These are phyloP conservation scores for Sebastes vulpes DNA, from an alignment of 2,797 vertebrate genomes.

Conservation along the genomic window DNA sequence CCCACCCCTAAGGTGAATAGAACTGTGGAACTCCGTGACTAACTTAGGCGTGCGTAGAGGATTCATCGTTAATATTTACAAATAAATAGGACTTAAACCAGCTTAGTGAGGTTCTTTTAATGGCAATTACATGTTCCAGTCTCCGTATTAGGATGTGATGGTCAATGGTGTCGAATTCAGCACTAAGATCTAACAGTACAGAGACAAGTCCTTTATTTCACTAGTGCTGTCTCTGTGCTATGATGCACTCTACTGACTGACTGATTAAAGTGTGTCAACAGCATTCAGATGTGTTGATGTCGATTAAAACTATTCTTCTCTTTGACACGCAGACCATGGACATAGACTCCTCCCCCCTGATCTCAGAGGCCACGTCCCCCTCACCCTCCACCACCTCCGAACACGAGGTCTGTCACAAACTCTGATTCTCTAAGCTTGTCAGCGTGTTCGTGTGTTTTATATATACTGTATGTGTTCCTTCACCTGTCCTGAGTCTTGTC, in stretches of 20 bases:
- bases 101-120: too few relatives aligned
- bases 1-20: too few relatives aligned
- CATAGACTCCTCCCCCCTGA: conserved; percentile 84
- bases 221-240: too few relatives aligned
- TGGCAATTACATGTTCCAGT: too few relatives aligned
- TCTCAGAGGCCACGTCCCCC: conserved; percentile 83
- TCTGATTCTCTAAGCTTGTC: background rate
- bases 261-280: background rate
- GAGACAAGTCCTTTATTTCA: too few relatives aligned
- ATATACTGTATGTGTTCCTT: background rate
- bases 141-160: background rate
- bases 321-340: conserved; percentile 87
- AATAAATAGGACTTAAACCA: too few relatives aligned
- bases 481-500: background rate
- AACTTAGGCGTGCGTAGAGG: rapidly evolving
- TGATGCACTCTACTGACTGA: too few relatives aligned
- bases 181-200: too few relatives aligned
- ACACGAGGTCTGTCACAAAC: conserved; percentile 86
- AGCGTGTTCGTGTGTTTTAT: background rate
- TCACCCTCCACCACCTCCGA: conserved; percentile 83
- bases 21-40: too few relatives aligned
- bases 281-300: background rate
- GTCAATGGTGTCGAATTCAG: too few relatives aligned
- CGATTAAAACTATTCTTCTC: background rate
- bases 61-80: too few relatives aligned